These are phyloP conservation scores for Colistium nudipinnis DNA, from an alignment of 2,113 vertebrate genomes.

Conservation along the genomic window DNA sequence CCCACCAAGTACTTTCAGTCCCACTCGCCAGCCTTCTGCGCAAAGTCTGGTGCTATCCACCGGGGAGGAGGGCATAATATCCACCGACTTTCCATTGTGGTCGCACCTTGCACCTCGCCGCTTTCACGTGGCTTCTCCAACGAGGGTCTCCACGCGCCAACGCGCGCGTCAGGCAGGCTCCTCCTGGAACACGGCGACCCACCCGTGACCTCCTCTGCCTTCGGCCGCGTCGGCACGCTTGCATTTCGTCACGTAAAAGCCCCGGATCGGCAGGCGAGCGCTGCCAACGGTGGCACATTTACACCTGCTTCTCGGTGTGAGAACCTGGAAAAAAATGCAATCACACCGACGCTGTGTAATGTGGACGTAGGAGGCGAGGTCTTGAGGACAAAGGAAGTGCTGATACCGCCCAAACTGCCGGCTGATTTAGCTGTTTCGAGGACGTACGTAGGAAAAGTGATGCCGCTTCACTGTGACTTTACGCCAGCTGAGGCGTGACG, in stretches of 20 bases:
- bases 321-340: slow-evolving; percentile 20
- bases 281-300: slow-evolving; percentile 29
- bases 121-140: slow-evolving; percentile 13
- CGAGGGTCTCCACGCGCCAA: too few relatives aligned
- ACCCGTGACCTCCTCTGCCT: slow-evolving; percentile 15
- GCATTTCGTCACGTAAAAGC: slow-evolving; percentile 27
- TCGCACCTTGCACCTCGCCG: too few relatives aligned
- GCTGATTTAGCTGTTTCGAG: not conserved
- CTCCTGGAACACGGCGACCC: not conserved
- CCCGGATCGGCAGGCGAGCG: not conserved
- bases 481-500: not conserved
- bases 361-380: not conserved
- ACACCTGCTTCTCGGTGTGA: slow-evolving; percentile 32
- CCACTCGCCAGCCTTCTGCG: slow-evolving; percentile 16
- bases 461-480: slow-evolving; percentile 1
- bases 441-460: not conserved
- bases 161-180: slow-evolving; percentile 16
- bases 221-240: slow-evolving; percentile 27
- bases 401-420: not conserved
- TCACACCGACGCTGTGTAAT: not conserved
- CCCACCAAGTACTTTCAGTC: slow-evolving; percentile 41
- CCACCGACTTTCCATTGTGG: slow-evolving; percentile 10
- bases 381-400: not conserved
- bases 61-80: not conserved
- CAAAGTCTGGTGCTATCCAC: slow-evolving; percentile 33